phyloP scores from a whole-genome alignment of 1,140 invertebrate species.

The Neotoxoptera formosana region DNA sequence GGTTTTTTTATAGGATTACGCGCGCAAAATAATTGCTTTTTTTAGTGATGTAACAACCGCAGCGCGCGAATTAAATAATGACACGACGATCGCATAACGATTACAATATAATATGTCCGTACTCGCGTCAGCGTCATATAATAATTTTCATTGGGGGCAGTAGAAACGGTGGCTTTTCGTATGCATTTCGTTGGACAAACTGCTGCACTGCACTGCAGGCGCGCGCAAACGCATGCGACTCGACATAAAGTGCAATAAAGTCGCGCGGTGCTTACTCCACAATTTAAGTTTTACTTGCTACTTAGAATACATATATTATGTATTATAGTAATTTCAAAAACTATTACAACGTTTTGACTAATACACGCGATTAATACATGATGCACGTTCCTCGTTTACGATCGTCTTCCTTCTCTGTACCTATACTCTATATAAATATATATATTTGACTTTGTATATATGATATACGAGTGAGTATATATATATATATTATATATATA shows the following conservation, averaged over 20 bases:
- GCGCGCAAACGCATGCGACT: background rate
- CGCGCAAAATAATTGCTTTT: background rate
- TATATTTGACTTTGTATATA: background rate
- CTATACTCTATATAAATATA: background rate
- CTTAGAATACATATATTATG: background rate
- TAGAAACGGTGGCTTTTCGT: background rate
- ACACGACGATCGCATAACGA: background rate
- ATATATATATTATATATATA: background rate
- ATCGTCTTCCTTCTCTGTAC: background rate
- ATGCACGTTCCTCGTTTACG: background rate
- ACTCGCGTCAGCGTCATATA: background rate
- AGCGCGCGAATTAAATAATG: background rate
- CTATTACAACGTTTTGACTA: background rate
- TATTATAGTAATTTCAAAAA: background rate
- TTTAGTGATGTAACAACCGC: background rate
- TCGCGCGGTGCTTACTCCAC: background rate
- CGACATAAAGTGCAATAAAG: background rate
- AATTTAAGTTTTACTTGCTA: background rate
- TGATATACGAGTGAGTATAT: background rate
- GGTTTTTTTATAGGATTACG: no score
- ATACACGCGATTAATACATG: background rate
- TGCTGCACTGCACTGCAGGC: background rate
- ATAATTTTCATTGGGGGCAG: background rate
- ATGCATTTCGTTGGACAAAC: background rate
- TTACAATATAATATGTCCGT: background rate